Evolutionary conservation across 53 echinoderm and acorn worm species (phyloP), one percentile per base, ranked within the genome.

Genomic region (Pentamera pediparva): DNA sequence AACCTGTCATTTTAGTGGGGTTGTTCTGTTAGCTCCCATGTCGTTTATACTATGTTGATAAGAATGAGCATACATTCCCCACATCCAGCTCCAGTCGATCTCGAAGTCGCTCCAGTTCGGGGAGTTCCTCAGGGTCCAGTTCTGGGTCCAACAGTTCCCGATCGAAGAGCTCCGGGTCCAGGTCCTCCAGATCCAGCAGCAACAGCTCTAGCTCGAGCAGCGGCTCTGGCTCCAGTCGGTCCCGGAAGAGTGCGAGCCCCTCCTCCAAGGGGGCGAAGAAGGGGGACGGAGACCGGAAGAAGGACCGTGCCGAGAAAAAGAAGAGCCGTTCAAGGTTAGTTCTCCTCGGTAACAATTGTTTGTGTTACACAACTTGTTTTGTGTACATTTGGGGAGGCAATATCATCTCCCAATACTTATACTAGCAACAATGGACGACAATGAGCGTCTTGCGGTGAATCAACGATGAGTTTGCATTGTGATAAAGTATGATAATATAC

Each of bases 271-370:
- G 48, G 31, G 62, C 71, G 37, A 91, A 80, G 69, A 57, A 52
- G 19, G 73, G 57, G 20, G 76, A 69, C 19, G 83, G 83, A 32
- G 87, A 87, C 39, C 58, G 76, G 50, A 50, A 61, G 22, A 86
- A 90, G 31, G 90, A 90, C 15, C 78, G 53, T 40, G n/a, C 71
- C 11, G 77, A 59, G 60, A 67, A 69, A 56, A 82, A 54, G 39
- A 93, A 76, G 62, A 89, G 86, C 58, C 69, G 72, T 61, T 71
- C 94, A 56, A 93, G 79, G 94, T 93, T 33, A 82, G 89, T 69
- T 25, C 9, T n/a, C n/a, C n/a, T n/a, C n/a, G n/a, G n/a, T n/a
- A n/a, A n/a, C 8, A 61, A 40, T 47, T 15, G 48, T 45, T 0
- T 45, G n/a, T 15, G 12, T 45, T 0, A 45, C 47, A 0, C 47